Conservation (phyloP, 2,888 invertebrate genomes). For the Steinernema scapterisci region DNA sequence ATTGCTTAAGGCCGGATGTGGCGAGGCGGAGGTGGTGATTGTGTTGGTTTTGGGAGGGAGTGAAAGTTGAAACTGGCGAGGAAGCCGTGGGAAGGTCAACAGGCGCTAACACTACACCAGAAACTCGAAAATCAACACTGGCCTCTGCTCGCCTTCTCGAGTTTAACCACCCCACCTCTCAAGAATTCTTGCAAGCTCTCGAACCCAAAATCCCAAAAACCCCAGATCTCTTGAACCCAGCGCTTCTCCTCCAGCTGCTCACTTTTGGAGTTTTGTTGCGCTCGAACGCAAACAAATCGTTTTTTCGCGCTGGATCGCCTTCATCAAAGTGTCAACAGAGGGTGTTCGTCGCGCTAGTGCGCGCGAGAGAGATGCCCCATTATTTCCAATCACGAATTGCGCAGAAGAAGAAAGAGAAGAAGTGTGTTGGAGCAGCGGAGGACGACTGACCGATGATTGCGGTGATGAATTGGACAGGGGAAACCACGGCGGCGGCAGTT, state of each 20-base stretch:
- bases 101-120: too few species aligned
- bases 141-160: too few species aligned
- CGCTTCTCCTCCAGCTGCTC: not conserved
- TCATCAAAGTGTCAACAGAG: conserved; percentile 20
- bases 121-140: too few species aligned
- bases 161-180: too few species aligned
- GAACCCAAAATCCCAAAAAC: not conserved
- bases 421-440: not conserved
- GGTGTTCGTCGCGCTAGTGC: not conserved
- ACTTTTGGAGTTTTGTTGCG: conserved; percentile 4
- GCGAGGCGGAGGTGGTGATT: too few species aligned
- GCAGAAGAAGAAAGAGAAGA: not conserved
- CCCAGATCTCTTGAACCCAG: not conserved
- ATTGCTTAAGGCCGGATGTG: too few species aligned
- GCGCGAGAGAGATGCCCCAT: not conserved
- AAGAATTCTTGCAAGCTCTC: too few species aligned
- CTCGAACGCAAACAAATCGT: conserved; percentile 18
- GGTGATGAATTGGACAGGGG: conserved; percentile 8
- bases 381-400: not conserved
- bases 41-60: too few species aligned
- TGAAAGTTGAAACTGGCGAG: too few species aligned
- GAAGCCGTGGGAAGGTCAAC: too few species aligned
- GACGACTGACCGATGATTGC: conserved; percentile 22
- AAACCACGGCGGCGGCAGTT: not conserved
- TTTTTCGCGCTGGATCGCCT: conserved; percentile 24